These are phyloP conservation scores for Gymnorhina tibicen DNA, from an alignment of 2,113 vertebrate genomes.

Conservation along the genomic window DNA sequence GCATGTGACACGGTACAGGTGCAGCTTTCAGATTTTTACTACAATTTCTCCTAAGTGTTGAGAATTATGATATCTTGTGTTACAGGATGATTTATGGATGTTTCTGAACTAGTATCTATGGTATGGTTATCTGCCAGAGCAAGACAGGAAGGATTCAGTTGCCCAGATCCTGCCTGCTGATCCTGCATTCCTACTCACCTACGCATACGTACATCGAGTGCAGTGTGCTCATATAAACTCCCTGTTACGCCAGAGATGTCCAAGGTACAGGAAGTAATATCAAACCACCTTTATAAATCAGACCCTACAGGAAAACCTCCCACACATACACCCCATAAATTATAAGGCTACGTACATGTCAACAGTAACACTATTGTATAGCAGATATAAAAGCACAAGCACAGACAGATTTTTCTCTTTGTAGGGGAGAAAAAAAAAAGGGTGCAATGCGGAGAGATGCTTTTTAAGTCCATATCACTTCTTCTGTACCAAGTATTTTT, in stretches of 20 bases:
- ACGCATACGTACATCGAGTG: rapidly evolving
- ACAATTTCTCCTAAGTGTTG: not conserved
- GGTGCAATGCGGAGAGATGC: not conserved
- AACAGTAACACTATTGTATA: not conserved
- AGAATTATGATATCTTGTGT: not conserved
- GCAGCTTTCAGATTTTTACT: not conserved
- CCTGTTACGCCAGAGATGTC: not conserved
- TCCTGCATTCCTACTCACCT: not conserved
- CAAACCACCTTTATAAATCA: not conserved
- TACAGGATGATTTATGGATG: not conserved
- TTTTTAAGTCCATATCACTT: not conserved
- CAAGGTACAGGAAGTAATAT: not conserved
- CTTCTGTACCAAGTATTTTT: not conserved
- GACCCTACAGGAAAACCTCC: not conserved
- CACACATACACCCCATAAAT: not conserved
- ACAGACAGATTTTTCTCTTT: not conserved
- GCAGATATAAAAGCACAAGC: not conserved
- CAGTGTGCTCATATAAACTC: not conserved
- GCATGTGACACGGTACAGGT: not conserved
- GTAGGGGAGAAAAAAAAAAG: not conserved
- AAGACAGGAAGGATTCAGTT: not conserved
- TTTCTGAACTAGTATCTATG: not conserved
- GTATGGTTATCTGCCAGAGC: not conserved
- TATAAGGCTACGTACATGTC: not conserved
- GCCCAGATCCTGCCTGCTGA: not conserved